A percentile compares a stretch with the other conserved stretches of the same genome.
Evolutionary conservation across 2,797 vertebrate species (phyloP).

Genomic region (Urocyon cinereoargenteus): DNA sequence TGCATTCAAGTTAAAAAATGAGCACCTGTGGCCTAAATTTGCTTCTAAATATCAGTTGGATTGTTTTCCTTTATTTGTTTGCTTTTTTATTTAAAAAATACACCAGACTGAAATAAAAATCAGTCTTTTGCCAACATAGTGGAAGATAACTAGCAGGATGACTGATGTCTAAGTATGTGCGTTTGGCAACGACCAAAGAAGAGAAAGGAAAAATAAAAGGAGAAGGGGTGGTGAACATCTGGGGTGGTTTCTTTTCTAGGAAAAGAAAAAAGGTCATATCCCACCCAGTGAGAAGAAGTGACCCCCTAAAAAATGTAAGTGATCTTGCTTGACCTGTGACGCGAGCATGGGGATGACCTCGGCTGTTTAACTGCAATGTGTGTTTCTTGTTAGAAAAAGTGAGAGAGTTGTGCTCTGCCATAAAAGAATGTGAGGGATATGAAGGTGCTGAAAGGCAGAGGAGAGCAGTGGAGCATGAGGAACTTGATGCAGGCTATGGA

Average conservation of each 20-base stretch:
- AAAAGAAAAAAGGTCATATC: constrained; percentile 87
- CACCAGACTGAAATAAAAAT: constrained; percentile 53
- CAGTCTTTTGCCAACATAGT: background rate
- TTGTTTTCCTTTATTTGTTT: background rate
- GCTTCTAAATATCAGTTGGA: background rate
- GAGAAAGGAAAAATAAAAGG: background rate
- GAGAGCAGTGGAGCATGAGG: constrained; percentile 75
- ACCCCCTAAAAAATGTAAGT: constrained; percentile 89
- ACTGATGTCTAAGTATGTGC: constrained; percentile 48
- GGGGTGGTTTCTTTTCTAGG: constrained; percentile 83
- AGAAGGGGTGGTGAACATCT: constrained; percentile 87
- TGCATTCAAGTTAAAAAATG: background rate
- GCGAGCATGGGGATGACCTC: constrained; percentile 82
- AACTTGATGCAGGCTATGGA: constrained; percentile 55
- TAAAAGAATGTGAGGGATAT: constrained; percentile 82
- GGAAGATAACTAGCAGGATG: constrained; percentile 61
- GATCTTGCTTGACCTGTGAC: constrained; percentile 87
- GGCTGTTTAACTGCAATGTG: constrained; percentile 77
- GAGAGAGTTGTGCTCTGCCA: constrained; percentile 78
- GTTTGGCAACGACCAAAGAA: constrained; percentile 66
- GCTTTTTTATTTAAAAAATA: constrained; percentile 32
- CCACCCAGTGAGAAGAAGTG: constrained; percentile 89
- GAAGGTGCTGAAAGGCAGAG: constrained; percentile 81
- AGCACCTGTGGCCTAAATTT: background rate
- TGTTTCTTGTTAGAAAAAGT: constrained; percentile 86